A percentile compares a stretch with the other conserved stretches of the same genome.
These are phyloP conservation scores for Caenorhabditis parvicauda DNA, from an alignment of 2,888 invertebrate genomes.

Conservation along the genomic window DNA sequence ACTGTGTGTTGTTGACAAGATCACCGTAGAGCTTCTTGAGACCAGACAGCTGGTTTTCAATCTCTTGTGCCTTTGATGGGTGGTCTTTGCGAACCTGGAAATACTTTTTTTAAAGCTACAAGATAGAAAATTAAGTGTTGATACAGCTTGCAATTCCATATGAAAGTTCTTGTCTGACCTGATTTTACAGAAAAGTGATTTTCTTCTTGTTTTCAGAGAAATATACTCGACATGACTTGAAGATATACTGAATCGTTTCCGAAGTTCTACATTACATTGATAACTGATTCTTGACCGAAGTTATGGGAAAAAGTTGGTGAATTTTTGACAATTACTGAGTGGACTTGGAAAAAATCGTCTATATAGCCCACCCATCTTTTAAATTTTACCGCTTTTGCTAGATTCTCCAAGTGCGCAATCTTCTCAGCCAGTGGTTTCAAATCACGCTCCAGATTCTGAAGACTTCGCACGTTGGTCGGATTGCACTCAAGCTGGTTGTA, in stretches of 20 bases:
- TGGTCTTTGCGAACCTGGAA: conserved; percentile 72
- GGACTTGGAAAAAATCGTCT: too few relatives aligned
- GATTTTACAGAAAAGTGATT: too few relatives aligned
- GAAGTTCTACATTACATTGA: conserved; percentile 6
- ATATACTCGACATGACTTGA: too few relatives aligned
- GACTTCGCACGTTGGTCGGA: conserved; percentile 53
- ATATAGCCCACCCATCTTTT: too few relatives aligned
- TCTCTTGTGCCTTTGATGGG: conserved; percentile 83
- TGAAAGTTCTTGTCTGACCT: too few relatives aligned
- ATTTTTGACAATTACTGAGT: too few relatives aligned
- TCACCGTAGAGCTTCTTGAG: conserved; percentile 84
- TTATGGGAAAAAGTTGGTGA: too few relatives aligned
- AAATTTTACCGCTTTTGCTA: conserved; percentile 82
- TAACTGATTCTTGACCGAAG: neutral
- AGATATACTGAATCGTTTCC: too few relatives aligned
- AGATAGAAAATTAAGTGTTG: too few relatives aligned
- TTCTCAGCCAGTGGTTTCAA: conserved; percentile 90
- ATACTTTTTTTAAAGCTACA: too few relatives aligned
- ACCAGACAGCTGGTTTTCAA: conserved; percentile 79
- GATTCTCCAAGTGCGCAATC: conserved; percentile 76
- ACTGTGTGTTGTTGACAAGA: conserved; percentile 77
- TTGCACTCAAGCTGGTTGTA: conserved; percentile 79
- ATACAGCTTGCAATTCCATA: too few relatives aligned
- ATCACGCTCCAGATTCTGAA: conserved; percentile 80
- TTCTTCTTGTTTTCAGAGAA: too few relatives aligned